These are phyloP conservation scores for Chloromyia formosa DNA, from an alignment of 2,888 invertebrate genomes.

Conservation along the genomic window DNA sequence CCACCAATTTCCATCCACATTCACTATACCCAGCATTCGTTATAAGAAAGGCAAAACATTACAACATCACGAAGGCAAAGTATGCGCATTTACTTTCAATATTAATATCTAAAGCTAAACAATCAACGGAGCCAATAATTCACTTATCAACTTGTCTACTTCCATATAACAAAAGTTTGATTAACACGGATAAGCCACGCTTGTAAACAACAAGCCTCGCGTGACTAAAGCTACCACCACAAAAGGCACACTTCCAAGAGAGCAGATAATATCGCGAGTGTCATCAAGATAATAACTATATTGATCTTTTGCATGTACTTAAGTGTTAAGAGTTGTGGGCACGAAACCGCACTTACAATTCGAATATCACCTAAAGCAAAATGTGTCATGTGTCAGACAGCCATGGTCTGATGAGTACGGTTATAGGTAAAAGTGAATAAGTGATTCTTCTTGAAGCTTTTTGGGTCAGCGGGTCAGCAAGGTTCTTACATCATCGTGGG, in stretches of 20 bases:
- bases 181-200: neutral
- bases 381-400: neutral
- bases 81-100: too few relatives aligned
- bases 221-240: slow-evolving; percentile 1
- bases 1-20: too few relatives aligned
- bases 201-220: neutral
- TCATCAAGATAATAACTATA: slow-evolving; percentile 16
- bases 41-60: too few relatives aligned
- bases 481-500: too few relatives aligned
- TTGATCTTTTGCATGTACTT: slow-evolving; percentile 18
- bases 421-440: too few relatives aligned
- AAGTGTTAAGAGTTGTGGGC: slow-evolving; percentile 10
- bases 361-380: neutral
- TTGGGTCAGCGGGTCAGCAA: too few relatives aligned
- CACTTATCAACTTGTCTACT: neutral
- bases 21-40: too few relatives aligned
- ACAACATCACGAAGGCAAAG: too few relatives aligned
- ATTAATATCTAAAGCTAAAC: too few relatives aligned
- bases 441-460: too few relatives aligned
- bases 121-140: too few relatives aligned
- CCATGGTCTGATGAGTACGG: too few relatives aligned
- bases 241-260: neutral
- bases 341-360: slow-evolving; percentile 16
- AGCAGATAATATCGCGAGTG: neutral
- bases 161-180: neutral